Evolutionary conservation across 2,113 vertebrate genomes (phyloP).

Genomic region (Mormyrus iriodes): DNA sequence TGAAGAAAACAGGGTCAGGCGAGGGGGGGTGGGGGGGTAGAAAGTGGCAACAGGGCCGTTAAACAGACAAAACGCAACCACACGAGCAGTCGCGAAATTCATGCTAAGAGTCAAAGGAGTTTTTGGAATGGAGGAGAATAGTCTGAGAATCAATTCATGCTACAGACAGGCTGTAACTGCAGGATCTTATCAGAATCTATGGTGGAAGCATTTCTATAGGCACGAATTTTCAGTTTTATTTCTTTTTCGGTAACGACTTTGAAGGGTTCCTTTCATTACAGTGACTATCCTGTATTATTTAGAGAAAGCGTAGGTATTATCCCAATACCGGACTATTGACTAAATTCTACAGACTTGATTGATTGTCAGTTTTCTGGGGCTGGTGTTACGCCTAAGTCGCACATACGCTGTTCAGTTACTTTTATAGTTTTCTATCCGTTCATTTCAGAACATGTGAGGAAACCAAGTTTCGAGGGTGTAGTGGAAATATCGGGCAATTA

Average conservation of each 20-base stretch:
- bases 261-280: neutral
- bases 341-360: neutral
- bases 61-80: conserved; percentile 58
- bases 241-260: neutral
- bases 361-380: neutral
- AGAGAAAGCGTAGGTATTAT: neutral
- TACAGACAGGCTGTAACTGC: neutral
- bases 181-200: neutral
- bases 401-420: neutral
- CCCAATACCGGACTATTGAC: neutral
- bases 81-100: conserved; percentile 36
- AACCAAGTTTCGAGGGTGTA: conserved; percentile 27
- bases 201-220: neutral
- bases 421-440: neutral
- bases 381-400: neutral
- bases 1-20: conserved; percentile 48
- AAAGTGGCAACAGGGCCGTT: conserved; percentile 61
- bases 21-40: conserved; percentile 57
- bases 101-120: neutral
- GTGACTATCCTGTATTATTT: neutral
- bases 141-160: neutral
- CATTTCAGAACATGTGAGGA: neutral
- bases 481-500: conserved; percentile 42
- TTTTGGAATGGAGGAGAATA: neutral
- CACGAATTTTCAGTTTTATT: neutral